Conservation (phyloP, 2,113 vertebrate genomes). For the Bubalus kerabau region DNA sequence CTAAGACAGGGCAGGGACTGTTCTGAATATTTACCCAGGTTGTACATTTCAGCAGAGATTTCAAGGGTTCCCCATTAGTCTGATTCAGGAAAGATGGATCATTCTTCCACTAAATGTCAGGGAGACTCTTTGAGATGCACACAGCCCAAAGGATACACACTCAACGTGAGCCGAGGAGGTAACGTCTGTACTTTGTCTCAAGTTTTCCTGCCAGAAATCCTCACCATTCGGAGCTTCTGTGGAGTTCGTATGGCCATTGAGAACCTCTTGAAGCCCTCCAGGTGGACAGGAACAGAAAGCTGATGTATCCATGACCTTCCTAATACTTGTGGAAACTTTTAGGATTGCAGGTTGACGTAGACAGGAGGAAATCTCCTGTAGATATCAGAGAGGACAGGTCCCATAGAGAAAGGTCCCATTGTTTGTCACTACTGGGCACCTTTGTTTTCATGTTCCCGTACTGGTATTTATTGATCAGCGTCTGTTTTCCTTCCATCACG, state of each 20-base stretch:
- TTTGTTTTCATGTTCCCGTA: fast-evolving
- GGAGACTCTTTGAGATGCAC: neutral
- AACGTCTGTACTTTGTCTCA: fast-evolving
- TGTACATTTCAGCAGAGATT: neutral
- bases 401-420: neutral
- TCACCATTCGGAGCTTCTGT: fast-evolving
- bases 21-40: neutral
- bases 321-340: neutral
- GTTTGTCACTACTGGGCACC: neutral
- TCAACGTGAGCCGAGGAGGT: fast-evolving
- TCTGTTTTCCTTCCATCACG: neutral
- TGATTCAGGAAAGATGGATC: neutral
- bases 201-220: neutral
- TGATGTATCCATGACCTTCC: neutral
- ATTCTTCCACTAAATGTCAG: neutral
- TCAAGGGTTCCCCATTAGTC: neutral
- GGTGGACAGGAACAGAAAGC: neutral
- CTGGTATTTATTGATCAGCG: neutral
- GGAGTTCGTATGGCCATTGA: fast-evolving
- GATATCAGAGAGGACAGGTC: neutral
- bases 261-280: neutral
- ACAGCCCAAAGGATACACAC: neutral
- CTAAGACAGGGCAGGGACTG: neutral
- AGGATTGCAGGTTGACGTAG: neutral
- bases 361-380: neutral